Conservation (phyloP, 2,888 invertebrate species). For the Hemaris fuciformis region DNA sequence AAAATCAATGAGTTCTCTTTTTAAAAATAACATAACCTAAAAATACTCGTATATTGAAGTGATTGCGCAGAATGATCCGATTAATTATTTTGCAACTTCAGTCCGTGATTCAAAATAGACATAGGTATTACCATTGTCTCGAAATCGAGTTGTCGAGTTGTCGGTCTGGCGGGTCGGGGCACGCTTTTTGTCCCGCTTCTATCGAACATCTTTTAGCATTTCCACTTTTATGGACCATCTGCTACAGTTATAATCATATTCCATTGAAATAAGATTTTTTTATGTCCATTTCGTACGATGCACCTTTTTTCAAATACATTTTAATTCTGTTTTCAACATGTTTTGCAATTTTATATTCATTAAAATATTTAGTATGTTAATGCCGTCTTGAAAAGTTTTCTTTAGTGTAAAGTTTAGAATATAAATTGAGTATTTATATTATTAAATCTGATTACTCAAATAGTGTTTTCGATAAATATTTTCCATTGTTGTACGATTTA, state of each 20-base stretch:
- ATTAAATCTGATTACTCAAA: background rate
- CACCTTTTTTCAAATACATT: background rate
- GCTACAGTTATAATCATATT: slow-evolving; percentile 35
- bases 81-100: background rate
- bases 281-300: background rate
- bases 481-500: no score
- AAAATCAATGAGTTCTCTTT: no score
- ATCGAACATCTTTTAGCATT: slow-evolving; percentile 59
- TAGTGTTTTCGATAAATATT: background rate
- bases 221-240: slow-evolving; percentile 64
- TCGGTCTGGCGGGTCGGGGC: slow-evolving; percentile 21
- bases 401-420: background rate
- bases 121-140: background rate
- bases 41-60: no score
- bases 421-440: background rate
- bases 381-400: background rate
- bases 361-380: background rate
- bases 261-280: slow-evolving; percentile 11
- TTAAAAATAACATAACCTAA: no score
- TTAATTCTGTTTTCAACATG: background rate
- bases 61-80: background rate
- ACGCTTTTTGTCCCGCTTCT: slow-evolving; percentile 44
- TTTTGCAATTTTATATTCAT: background rate
- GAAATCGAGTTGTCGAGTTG: background rate
- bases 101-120: background rate